Conservation (phyloP, 2,113 vertebrate genomes). For the Cyanistes caeruleus region DNA sequence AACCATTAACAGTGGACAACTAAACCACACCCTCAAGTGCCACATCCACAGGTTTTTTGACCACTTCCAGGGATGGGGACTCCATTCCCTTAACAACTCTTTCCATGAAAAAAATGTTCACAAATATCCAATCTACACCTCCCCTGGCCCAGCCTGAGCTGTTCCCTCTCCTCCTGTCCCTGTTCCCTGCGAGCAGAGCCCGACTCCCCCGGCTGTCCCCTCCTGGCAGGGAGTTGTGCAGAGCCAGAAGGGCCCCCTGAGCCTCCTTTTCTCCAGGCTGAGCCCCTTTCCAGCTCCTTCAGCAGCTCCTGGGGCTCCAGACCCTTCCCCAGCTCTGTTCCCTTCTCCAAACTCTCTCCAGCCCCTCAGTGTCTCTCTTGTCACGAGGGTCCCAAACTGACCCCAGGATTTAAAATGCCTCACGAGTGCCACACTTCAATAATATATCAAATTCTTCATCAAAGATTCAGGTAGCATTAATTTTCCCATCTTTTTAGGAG, state of each 20-base stretch:
- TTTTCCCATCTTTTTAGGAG: background rate
- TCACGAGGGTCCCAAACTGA: fast-evolving
- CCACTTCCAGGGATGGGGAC: background rate
- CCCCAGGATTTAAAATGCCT: background rate
- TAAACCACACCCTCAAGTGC: background rate
- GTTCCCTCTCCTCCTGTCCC: background rate
- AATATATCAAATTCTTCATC: background rate
- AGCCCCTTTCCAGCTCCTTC: background rate
- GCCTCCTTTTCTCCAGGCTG: background rate
- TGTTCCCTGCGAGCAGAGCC: background rate
- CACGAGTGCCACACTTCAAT: background rate
- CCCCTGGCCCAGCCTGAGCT: background rate
- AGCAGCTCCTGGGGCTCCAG: fast-evolving
- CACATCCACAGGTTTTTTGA: fast-evolving
- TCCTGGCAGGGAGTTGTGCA: background rate
- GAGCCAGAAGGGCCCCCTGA: background rate
- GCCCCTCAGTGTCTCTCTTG: fast-evolving
- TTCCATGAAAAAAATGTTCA: background rate
- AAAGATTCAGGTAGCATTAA: background rate
- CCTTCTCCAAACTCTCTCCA: fast-evolving
- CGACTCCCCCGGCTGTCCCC: background rate
- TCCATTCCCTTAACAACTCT: no score
- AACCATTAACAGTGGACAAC: fast-evolving
- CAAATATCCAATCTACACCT: fast-evolving
- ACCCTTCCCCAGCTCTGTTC: fast-evolving